Evolutionary conservation across 2,797 vertebrate species (phyloP).

Genomic region (Epinephelus coioides): DNA sequence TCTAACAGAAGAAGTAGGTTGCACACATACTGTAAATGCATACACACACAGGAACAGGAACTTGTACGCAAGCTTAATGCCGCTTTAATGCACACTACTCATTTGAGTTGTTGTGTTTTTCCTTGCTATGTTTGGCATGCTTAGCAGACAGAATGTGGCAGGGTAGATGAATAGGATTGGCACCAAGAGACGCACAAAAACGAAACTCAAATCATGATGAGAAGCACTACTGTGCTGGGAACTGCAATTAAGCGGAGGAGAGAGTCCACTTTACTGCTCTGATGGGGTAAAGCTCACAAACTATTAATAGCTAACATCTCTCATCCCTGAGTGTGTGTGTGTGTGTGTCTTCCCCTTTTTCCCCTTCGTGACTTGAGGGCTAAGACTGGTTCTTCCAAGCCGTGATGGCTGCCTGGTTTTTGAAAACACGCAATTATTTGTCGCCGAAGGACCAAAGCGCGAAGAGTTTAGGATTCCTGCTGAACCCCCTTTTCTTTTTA

Average conservation of each 20-base stretch:
- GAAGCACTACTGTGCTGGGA: constrained; percentile 45
- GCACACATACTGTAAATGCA: constrained; percentile 3
- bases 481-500: constrained; percentile 14
- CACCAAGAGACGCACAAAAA: constrained; percentile 28
- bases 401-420: constrained; percentile 35
- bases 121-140: constrained; percentile 27
- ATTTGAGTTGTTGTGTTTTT: constrained; percentile 20
- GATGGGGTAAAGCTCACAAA: constrained; percentile 57
- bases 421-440: constrained; percentile 41
- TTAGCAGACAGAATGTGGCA: constrained; percentile 25
- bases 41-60: constrained; percentile 9
- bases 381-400: constrained; percentile 4
- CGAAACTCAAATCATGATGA: constrained; percentile 26
- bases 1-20: constrained; percentile 34
- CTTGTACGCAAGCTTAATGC: not conserved
- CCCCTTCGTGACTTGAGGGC: constrained; percentile 11
- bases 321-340: constrained; percentile 19
- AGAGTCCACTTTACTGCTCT: constrained; percentile 38
- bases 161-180: constrained; percentile 22
- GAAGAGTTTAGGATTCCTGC: constrained; percentile 25
- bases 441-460: constrained; percentile 15
- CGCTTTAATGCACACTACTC: constrained; percentile 25
- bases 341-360: constrained; percentile 7
- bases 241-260: constrained; percentile 62
- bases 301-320: constrained; percentile 68